These are phyloP conservation scores for Prolemur simus DNA, from an alignment of 2,113 vertebrate genomes.

Conservation along the genomic window DNA sequence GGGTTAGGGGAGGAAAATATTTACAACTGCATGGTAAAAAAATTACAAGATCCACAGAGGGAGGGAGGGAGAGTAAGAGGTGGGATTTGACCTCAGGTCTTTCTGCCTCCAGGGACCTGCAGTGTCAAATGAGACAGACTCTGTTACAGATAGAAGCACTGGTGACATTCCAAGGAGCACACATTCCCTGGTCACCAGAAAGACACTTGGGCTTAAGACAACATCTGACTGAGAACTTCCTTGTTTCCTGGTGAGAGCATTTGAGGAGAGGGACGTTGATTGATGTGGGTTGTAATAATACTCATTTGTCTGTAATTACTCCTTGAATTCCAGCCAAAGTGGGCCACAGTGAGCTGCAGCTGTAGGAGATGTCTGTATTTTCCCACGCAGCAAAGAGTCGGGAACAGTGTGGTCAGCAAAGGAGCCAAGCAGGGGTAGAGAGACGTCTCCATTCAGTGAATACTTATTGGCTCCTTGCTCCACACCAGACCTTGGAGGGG, in stretches of 20 bases:
- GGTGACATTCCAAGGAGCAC: background rate
- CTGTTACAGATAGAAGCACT: accelerated
- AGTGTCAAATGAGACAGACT: background rate
- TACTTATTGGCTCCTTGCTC: background rate
- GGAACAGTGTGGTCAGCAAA: conserved; percentile 22
- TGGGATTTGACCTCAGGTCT: background rate
- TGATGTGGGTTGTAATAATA: conserved; percentile 62
- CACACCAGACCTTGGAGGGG: background rate
- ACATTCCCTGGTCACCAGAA: background rate
- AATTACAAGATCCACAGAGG: background rate
- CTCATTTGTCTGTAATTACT: conserved; percentile 72
- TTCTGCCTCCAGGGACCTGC: background rate
- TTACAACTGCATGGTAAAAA: background rate
- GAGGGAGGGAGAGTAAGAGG: background rate
- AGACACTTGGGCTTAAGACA: conserved; percentile 6
- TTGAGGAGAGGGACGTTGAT: conserved; percentile 59
- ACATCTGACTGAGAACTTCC: background rate
- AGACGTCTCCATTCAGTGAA: background rate
- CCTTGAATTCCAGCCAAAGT: conserved; percentile 65
- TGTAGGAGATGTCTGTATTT: conserved; percentile 59
- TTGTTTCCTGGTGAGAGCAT: conserved; percentile 50
- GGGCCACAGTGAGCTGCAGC: conserved; percentile 51
- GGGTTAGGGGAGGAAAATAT: background rate
- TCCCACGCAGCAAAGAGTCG: background rate
- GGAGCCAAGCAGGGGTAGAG: background rate